Percentiles rank a stretch among this genome's conserved stretches.
Evolutionary conservation across 2,797 vertebrate genomes (phyloP).

Genomic region (Psittacula echo): DNA sequence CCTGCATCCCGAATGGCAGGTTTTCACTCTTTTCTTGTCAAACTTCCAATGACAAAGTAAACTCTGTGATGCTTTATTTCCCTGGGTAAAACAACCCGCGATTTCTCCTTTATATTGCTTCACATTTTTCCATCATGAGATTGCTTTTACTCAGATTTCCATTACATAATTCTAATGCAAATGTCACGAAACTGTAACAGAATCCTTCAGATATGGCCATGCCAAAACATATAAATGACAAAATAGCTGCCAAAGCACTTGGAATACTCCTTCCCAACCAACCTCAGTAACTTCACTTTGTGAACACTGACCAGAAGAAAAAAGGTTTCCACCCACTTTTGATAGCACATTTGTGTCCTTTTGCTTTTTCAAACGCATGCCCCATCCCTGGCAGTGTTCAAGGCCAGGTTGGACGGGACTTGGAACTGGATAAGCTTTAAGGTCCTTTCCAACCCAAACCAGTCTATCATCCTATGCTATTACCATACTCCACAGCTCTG

Average conservation of each 20-base stretch:
- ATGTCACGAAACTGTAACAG: neutral
- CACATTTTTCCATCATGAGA: neutral
- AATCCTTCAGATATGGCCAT: neutral
- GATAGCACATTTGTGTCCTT: neutral
- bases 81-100: neutral
- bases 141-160: conserved; percentile 19
- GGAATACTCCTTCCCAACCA: neutral
- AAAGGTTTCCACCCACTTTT: neutral
- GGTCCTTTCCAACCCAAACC: neutral
- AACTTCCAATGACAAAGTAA: neutral
- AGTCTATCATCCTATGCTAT: neutral
- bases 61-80: neutral
- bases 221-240: neutral
- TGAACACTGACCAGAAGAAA: neutral
- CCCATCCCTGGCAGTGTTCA: neutral
- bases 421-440: neutral
- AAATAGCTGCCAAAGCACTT: neutral
- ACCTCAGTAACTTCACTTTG: neutral
- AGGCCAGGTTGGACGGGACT: neutral
- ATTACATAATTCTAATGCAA: conserved; percentile 7
- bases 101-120: neutral
- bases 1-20: neutral
- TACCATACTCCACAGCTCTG: neutral
- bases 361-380: neutral
- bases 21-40: neutral